phyloP scores from a whole-genome alignment of 2,888 invertebrate species.

The Galeopsomyia nigrocyanea region DNA sequence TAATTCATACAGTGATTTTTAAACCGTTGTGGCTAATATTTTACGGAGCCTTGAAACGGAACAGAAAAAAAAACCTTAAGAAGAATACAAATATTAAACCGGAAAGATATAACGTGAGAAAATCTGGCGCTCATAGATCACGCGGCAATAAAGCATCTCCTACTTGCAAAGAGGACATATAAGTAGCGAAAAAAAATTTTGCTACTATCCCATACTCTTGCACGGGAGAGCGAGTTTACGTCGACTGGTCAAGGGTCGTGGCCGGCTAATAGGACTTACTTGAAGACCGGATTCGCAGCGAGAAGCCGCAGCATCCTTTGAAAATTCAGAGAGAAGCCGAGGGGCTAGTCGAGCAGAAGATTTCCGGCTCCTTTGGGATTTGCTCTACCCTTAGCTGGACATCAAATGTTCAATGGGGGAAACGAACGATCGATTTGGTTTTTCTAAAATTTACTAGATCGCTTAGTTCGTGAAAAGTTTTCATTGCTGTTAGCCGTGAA shows the following conservation, averaged over 20 bases:
- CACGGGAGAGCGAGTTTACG: background rate
- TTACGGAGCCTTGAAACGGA: too few species aligned
- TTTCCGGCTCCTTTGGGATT: constrained; percentile 14
- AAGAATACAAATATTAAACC: constrained; percentile 9
- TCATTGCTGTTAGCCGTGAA: too few species aligned
- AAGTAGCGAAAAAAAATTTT: background rate
- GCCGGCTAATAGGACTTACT: constrained; percentile 30
- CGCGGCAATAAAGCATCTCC: background rate
- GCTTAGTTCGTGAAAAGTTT: too few species aligned
- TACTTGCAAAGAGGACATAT: background rate
- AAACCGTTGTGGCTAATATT: too few species aligned
- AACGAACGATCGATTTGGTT: too few species aligned
- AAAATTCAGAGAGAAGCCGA: background rate
- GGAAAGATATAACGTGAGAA: constrained; percentile 37
- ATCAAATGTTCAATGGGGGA: too few species aligned
- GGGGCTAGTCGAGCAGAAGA: constrained; percentile 30
- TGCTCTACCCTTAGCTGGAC: too few species aligned
- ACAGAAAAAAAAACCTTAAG: background rate
- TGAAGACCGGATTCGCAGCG: constrained; percentile 1
- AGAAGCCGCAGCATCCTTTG: background rate
- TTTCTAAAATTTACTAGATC: too few species aligned
- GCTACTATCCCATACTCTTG: background rate
- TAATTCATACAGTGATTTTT: too few species aligned
- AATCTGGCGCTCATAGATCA: background rate
- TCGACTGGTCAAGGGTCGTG: constrained; percentile 26